phyloP scores from a whole-genome alignment of 2,113 vertebrate genomes.

The Climacteris rufus region DNA sequence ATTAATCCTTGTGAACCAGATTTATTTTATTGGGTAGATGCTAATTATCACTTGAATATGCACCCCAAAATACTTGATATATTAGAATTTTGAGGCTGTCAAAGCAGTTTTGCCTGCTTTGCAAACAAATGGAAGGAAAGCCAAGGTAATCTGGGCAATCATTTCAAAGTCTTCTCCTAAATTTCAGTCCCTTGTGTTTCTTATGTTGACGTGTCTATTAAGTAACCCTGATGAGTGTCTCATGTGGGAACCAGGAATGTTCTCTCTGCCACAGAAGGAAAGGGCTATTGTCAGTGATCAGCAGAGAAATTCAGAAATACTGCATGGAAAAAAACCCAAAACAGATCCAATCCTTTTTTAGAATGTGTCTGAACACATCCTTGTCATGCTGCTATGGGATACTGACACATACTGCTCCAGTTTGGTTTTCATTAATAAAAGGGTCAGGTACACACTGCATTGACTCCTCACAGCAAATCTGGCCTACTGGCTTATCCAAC shows the following conservation, averaged over 20 bases:
- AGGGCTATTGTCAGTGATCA: background rate
- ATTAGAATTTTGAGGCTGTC: background rate
- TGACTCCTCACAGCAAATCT: background rate
- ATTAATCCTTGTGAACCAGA: background rate
- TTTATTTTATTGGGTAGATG: background rate
- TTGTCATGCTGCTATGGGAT: background rate
- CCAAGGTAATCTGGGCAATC: background rate
- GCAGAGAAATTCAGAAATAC: background rate
- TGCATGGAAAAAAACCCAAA: background rate
- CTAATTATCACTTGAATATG: background rate
- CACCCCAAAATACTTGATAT: background rate
- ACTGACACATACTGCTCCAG: background rate
- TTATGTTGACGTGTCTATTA: background rate
- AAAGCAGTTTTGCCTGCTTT: background rate
- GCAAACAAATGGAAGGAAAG: background rate
- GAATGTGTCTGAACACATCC: background rate
- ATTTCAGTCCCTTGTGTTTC: background rate
- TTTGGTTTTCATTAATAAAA: background rate
- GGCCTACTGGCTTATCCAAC: background rate
- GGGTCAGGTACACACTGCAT: background rate
- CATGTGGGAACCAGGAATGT: background rate
- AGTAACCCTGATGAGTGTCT: background rate
- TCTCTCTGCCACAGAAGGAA: background rate
- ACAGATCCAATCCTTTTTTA: background rate
- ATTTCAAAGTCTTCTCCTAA: background rate